A percentile compares a stretch with the other conserved stretches of the same genome.
Conservation (phyloP, 2,113 vertebrate species). For the Daubentonia madagascariensis region DNA sequence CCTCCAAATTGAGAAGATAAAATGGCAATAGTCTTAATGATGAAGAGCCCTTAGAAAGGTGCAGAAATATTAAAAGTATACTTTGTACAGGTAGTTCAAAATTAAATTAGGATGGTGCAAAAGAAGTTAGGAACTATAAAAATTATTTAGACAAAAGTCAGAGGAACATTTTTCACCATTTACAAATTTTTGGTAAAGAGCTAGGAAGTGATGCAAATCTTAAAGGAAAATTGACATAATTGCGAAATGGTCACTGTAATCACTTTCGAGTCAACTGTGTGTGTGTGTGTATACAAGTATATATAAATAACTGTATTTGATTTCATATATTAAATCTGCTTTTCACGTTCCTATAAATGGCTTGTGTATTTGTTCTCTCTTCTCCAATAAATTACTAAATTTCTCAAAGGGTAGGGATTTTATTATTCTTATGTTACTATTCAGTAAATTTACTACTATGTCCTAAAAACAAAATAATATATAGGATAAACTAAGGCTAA, state of each 20-base stretch:
- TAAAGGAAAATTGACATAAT: not conserved
- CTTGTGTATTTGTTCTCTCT: not conserved
- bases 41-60: not conserved
- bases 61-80: not conserved
- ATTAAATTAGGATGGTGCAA: not conserved
- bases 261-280: not conserved
- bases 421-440: not conserved
- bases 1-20: not conserved
- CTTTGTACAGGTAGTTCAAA: not conserved
- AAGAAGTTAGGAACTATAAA: not conserved
- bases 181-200: not conserved
- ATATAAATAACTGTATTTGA: not conserved
- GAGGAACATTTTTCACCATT: not conserved
- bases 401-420: not conserved
- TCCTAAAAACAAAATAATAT: not conserved
- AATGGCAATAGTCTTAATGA: not conserved
- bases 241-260: not conserved
- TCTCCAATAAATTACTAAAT: not conserved
- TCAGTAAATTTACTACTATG: conserved; percentile 13
- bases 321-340: not conserved
- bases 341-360: not conserved
- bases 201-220: not conserved
- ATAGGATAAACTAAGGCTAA: not conserved
- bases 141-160: not conserved
- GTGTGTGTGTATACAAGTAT: not conserved